Evolutionary conservation across 92 coral and sea anemone genomes (phyloP).

Genomic region (Epizoanthus scotinus): DNA sequence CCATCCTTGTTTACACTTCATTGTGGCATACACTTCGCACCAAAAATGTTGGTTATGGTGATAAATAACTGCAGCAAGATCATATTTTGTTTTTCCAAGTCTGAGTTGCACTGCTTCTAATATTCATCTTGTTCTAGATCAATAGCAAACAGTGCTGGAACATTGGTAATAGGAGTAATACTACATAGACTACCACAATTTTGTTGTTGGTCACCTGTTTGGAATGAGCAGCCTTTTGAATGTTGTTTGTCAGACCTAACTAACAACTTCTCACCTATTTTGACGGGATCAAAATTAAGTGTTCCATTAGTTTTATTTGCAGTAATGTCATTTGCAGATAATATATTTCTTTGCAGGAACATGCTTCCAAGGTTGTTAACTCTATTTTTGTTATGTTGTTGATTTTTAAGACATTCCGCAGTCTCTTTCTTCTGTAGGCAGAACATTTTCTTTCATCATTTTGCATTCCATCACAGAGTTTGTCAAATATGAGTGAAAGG

Average conservation of each 20-base stretch:
- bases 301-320: too few relatives aligned
- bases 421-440: neutral
- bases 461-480: slow-evolving; percentile 31
- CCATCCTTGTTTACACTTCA: slow-evolving; percentile 22
- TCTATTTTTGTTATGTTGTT: neutral
- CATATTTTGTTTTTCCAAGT: slow-evolving; percentile 4
- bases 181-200: neutral
- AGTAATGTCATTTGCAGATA: too few relatives aligned
- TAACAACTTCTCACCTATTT: too few relatives aligned
- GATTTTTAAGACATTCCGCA: neutral
- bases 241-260: neutral
- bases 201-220: neutral
- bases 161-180: neutral
- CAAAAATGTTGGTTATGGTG: slow-evolving; percentile 30
- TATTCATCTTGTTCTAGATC: neutral
- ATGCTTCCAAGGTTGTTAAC: neutral
- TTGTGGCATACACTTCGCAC: slow-evolving; percentile 25
- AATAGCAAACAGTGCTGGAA: neutral
- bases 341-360: neutral
- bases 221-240: neutral
- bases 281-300: too few relatives aligned
- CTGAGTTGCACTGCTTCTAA: neutral
- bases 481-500: slow-evolving; percentile 36
- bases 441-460: neutral
- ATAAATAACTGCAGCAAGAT: slow-evolving; percentile 34